Evolutionary conservation across 2,113 vertebrate genomes (phyloP).

Genomic region (Sinocyclocheilus anophthalmus): DNA sequence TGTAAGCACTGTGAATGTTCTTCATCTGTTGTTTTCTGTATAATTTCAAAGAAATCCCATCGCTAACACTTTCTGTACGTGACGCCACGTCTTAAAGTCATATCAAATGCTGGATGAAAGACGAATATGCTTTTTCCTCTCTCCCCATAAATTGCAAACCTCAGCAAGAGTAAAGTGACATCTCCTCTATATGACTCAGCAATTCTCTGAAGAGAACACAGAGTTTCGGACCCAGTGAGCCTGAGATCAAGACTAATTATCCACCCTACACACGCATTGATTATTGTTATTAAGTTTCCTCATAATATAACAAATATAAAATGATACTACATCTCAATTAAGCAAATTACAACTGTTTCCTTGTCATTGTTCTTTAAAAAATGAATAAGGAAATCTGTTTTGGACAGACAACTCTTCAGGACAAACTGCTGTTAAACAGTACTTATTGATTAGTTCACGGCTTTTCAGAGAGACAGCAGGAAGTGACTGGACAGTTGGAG

Average conservation of each 20-base stretch:
- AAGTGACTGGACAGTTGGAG: conserved; percentile 22
- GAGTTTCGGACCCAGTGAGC: conserved; percentile 7
- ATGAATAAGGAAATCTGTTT: background rate
- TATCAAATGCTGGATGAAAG: background rate
- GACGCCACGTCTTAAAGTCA: background rate
- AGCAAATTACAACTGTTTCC: conserved; percentile 18
- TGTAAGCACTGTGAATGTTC: background rate
- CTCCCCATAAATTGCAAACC: conserved; percentile 8
- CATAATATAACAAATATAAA: conserved; percentile 1
- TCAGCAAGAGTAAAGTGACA: conserved; percentile 32
- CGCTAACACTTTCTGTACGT: background rate
- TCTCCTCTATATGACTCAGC: conserved; percentile 38
- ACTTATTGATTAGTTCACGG: conserved; percentile 42
- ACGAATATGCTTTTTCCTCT: background rate
- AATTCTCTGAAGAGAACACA: conserved; percentile 32
- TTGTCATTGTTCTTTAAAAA: background rate
- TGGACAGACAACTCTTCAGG: background rate
- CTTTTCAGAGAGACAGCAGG: conserved; percentile 41
- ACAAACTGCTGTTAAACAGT: conserved; percentile 43
- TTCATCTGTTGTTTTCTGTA: background rate
- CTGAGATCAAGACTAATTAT: conserved; percentile 12
- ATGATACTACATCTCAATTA: background rate
- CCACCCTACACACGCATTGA: background rate
- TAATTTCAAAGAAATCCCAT: background rate
- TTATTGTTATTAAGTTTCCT: background rate